A percentile compares a stretch with the other conserved stretches of the same genome.
These are phyloP conservation scores for Hemaris fuciformis DNA, from an alignment of 2,888 invertebrate species.

Conservation along the genomic window DNA sequence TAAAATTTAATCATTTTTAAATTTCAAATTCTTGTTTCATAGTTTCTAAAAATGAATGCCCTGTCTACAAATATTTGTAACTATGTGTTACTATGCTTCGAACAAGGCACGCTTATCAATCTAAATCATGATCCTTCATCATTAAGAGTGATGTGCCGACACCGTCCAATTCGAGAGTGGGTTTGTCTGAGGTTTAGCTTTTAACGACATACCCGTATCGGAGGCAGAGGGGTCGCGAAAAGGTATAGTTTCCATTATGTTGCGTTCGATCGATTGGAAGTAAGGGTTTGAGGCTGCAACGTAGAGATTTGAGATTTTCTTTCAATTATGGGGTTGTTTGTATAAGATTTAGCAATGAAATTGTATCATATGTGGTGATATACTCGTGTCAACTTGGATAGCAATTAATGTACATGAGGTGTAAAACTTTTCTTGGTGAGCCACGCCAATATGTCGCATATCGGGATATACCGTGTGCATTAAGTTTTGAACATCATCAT, in stretches of 20 bases:
- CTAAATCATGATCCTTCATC: slow-evolving; percentile 78
- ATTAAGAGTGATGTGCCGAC: slow-evolving; percentile 74
- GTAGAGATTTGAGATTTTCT: background rate
- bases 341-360: too few species aligned
- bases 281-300: background rate
- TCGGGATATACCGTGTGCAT: too few species aligned
- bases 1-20: too few species aligned
- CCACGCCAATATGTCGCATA: too few species aligned
- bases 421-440: too few species aligned
- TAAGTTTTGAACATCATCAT: too few species aligned
- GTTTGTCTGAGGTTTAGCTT: slow-evolving; percentile 73
- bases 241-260: slow-evolving; percentile 20
- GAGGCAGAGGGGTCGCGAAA: background rate
- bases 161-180: slow-evolving; percentile 48
- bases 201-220: slow-evolving; percentile 42
- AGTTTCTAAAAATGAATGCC: slow-evolving; percentile 5
- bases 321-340: too few species aligned
- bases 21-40: too few species aligned
- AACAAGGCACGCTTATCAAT: slow-evolving; percentile 74
- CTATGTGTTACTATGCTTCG: slow-evolving; percentile 37
- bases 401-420: too few species aligned
- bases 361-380: too few species aligned
- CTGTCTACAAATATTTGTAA: slow-evolving; percentile 14
- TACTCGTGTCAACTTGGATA: too few species aligned
- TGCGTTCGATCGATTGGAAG: slow-evolving; percentile 17